Conservation (phyloP, 2,888 invertebrate species). For the Dryomyza anilis region DNA sequence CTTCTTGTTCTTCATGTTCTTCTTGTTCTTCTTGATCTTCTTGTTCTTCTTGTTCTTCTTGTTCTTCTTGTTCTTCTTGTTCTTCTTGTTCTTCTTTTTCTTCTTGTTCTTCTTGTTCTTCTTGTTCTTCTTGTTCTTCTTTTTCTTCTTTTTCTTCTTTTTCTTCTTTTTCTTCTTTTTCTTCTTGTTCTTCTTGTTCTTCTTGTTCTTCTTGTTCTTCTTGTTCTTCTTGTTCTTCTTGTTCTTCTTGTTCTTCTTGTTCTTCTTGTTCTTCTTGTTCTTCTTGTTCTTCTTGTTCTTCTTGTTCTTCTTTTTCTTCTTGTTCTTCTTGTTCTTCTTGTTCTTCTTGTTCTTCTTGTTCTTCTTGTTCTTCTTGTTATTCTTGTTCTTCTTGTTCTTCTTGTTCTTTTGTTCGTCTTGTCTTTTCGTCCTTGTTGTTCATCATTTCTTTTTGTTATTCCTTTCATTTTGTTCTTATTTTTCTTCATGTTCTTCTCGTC, state of each 20-base stretch:
- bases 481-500: no score
- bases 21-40: neutral
- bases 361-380: no score
- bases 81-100: conserved; percentile 6
- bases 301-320: neutral
- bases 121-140: neutral
- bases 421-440: no score
- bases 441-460: no score
- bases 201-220: neutral
- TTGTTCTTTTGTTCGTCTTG: no score
- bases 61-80: neutral
- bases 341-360: no score
- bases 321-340: neutral
- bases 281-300: neutral
- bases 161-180: neutral
- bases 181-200: neutral
- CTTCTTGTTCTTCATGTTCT: neutral
- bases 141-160: neutral
- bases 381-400: no score
- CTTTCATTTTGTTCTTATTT: no score
- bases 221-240: neutral
- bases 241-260: neutral
- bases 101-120: neutral
- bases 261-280: neutral
- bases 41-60: neutral